Conservation (phyloP, 2,113 vertebrate genomes). For the Vombatus ursinus region DNA sequence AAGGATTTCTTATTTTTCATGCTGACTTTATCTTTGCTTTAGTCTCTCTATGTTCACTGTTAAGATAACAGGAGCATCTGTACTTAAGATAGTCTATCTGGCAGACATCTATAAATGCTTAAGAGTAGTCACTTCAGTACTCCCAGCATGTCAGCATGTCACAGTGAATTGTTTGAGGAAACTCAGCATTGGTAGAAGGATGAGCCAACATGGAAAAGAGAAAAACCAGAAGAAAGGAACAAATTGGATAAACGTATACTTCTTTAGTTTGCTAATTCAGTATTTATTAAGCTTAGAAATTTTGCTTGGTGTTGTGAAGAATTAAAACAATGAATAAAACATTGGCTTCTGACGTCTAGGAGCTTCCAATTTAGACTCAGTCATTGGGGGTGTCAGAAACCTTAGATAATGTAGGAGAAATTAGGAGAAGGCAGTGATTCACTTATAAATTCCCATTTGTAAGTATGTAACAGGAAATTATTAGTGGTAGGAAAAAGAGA, state of each 20-base stretch:
- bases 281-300: not conserved
- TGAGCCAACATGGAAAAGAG: not conserved
- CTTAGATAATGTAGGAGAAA: conserved; percentile 6
- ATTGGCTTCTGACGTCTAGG: not conserved
- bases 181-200: not conserved
- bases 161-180: conserved; percentile 23
- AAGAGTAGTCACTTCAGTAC: conserved; percentile 3
- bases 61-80: not conserved
- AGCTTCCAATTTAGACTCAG: not conserved
- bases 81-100: not conserved
- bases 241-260: not conserved
- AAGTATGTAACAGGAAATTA: conserved; percentile 25
- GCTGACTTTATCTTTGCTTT: conserved; percentile 30
- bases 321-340: not conserved
- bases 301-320: not conserved
- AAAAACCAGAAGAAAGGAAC: not conserved
- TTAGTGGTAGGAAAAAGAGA: conserved; percentile 10
- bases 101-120: conserved; percentile 29
- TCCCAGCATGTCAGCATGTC: not conserved
- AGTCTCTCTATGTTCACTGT: conserved; percentile 36
- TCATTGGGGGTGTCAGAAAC: not conserved
- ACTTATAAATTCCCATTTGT: conserved; percentile 59
- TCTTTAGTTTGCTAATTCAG: not conserved
- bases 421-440: conserved; percentile 56
- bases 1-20: conserved; percentile 41